These are phyloP conservation scores for Pantherophis guttatus DNA, from an alignment of 2,113 vertebrate species.

Conservation along the genomic window DNA sequence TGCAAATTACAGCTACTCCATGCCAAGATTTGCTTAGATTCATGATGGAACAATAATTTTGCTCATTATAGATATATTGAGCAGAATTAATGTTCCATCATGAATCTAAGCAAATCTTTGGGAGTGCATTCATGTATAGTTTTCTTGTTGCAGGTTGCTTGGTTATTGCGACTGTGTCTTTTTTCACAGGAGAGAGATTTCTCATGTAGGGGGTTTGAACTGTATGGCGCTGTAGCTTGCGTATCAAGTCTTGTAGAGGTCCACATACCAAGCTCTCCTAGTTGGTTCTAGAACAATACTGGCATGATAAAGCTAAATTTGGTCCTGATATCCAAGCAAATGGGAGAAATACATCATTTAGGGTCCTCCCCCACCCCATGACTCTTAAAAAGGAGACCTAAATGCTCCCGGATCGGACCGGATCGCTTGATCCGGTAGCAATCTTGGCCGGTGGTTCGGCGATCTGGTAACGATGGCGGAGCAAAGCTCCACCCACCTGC, in stretches of 20 bases:
- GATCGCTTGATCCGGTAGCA: no score
- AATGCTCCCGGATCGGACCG: no score
- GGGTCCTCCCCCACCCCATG: not conserved
- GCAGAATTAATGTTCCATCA: not conserved
- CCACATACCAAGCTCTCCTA: not conserved
- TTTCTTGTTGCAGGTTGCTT: not conserved
- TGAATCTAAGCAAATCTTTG: not conserved
- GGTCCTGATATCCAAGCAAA: not conserved
- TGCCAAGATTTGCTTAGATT: not conserved
- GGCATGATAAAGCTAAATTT: not conserved
- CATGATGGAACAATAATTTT: not conserved
- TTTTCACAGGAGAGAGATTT: not conserved
- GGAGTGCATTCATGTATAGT: not conserved
- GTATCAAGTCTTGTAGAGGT: not conserved
- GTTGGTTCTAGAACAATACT: not conserved
- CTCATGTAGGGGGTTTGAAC: not conserved
- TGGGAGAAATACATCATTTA: not conserved
- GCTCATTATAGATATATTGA: not conserved
- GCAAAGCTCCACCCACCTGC: no score
- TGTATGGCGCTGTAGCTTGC: not conserved
- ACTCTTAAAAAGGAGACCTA: not conserved
- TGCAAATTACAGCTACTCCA: not conserved
- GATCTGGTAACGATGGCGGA: no score
- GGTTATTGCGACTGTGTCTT: not conserved
- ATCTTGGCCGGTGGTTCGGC: no score